Evolutionary conservation across 2,113 vertebrate genomes (phyloP).

Genomic region (Vulpes ferrilata): DNA sequence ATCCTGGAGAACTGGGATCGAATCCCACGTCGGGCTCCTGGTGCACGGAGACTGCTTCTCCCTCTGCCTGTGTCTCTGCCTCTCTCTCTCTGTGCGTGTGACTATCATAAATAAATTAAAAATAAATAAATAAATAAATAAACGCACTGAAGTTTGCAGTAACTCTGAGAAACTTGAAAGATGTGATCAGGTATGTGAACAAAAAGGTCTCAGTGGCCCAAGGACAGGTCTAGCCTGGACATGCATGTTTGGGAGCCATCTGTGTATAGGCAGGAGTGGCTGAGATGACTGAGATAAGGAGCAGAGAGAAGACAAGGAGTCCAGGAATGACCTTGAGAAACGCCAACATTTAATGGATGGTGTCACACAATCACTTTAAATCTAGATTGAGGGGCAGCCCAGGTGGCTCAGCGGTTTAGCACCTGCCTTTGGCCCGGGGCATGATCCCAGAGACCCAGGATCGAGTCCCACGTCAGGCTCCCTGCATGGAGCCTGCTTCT

Average conservation of each 20-base stretch:
- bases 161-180: background rate
- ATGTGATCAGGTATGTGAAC: background rate
- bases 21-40: too few species aligned
- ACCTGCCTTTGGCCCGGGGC: too few species aligned
- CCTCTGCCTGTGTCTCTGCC: too few species aligned
- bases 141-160: background rate
- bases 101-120: too few species aligned
- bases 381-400: background rate
- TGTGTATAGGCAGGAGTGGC: background rate
- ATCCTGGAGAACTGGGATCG: too few species aligned
- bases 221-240: background rate
- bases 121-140: background rate
- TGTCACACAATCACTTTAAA: background rate
- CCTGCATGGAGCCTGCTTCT: too few species aligned
- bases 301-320: background rate
- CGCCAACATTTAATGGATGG: background rate
- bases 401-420: too few species aligned
- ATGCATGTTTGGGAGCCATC: background rate
- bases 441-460: too few species aligned
- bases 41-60: too few species aligned
- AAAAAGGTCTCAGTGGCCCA: background rate
- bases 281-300: background rate
- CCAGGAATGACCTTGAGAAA: background rate
- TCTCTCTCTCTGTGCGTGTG: too few species aligned
- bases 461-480: too few species aligned